Base-by-base conservation (phyloP, 2,797 vertebrate genomes). In the Synanceia verrucosa region DNA sequence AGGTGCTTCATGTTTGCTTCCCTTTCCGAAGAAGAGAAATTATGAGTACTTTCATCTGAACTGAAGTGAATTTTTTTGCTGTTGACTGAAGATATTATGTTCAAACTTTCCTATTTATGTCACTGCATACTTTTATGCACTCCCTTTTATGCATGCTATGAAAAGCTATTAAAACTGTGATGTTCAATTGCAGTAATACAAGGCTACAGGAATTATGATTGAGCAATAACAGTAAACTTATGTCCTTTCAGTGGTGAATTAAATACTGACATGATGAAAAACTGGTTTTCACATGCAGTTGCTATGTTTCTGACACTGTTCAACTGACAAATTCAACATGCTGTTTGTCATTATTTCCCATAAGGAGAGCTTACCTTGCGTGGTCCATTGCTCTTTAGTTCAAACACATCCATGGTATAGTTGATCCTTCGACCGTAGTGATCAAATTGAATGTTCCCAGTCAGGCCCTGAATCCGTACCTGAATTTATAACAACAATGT, bases 381-480 rank as follows among this genome's bases (percentile, higher is more conserved):
- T 33, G 97, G 97, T 9, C 98, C 98, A 0, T 96, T 96, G 85
- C 94, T 97, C 85, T 96, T 98, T 75, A 99, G 91, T 87, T 99
- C 98, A 93, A 98, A 98, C 66, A 99, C 97, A 55, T 99, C 97
- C 97, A 99, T 99, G 31, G 97, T 97, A 44, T 98, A 99, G 89
- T 99, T 99, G 64, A 99, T 95, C 86, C 98, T 94, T 26, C 97
- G 96, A 46, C 98, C 98, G 0, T 98, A 99, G 84, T 99, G 97
- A 85, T 99, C 98, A 82, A 99, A 99, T 82, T 99, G 98, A 84
- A 99, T 95, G 8, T 99, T 99, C 51, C 98, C 98, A 1, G 98
- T 99, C 70, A 99, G 89, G 14, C 98, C 98, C 84, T 99, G 97
- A 93, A 99, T 97, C 84, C 96, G 95, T 86, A 99, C 97, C 98